Evolutionary conservation across 2,888 invertebrate genomes (phyloP).

Genomic region (Syrphus vitripennis): DNA sequence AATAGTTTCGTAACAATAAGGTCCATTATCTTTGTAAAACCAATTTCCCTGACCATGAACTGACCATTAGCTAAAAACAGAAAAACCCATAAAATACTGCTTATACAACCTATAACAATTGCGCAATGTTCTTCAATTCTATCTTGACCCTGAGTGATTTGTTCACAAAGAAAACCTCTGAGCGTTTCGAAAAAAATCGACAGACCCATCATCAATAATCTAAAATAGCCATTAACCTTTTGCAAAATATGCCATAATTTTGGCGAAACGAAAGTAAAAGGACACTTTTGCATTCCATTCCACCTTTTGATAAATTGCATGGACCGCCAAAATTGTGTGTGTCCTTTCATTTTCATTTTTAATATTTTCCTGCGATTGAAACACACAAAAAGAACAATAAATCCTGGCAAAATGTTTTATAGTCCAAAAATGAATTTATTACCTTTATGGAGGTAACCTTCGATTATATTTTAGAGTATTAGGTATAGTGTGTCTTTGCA

Average conservation of each 20-base stretch:
- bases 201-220: slow-evolving; percentile 33
- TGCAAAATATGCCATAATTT: slow-evolving; percentile 42
- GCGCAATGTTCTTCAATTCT: slow-evolving; percentile 24
- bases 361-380: slow-evolving; percentile 52
- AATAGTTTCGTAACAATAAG: slow-evolving; percentile 31
- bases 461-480: slow-evolving; percentile 35
- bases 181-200: background rate
- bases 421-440: slow-evolving; percentile 67
- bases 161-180: background rate
- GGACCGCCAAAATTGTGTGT: slow-evolving; percentile 31
- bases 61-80: slow-evolving; percentile 19
- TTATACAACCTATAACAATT: slow-evolving; percentile 40
- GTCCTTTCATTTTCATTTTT: slow-evolving; percentile 62
- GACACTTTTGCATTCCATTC: slow-evolving; percentile 59
- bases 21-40: slow-evolving; percentile 21
- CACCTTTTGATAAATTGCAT: slow-evolving; percentile 60
- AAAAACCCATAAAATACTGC: slow-evolving; percentile 1
- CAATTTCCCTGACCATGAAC: slow-evolving; percentile 33
- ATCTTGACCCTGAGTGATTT: slow-evolving; percentile 39
- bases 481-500: background rate
- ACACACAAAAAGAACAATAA: slow-evolving; percentile 60
- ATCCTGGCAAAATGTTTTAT: slow-evolving; percentile 64
- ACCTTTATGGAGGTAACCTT: slow-evolving; percentile 51
- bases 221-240: slow-evolving; percentile 56
- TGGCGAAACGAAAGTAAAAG: slow-evolving; percentile 64